Evolutionary conservation across 2,888 invertebrate species (phyloP).

Genomic region (Drosophila anceps): DNA sequence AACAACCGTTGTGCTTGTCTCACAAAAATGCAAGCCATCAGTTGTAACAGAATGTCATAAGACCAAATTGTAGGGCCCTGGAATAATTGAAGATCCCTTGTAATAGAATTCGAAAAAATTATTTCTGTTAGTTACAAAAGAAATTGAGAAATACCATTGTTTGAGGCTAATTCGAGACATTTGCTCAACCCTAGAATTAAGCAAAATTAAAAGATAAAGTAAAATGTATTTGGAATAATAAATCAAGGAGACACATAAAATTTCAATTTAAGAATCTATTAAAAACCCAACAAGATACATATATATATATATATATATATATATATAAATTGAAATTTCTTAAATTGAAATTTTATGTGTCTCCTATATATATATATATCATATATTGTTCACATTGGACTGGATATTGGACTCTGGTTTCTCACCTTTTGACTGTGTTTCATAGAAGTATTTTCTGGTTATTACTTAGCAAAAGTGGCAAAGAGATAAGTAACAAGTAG

Average conservation of each 20-base stretch:
- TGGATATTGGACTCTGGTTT: too few relatives aligned
- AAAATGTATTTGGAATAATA: not conserved
- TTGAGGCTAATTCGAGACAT: not conserved
- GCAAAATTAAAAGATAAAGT: not conserved
- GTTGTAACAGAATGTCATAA: conserved; percentile 29
- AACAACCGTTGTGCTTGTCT: conserved; percentile 57
- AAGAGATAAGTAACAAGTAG: too few relatives aligned
- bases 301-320: too few relatives aligned
- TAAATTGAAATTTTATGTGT: too few relatives aligned
- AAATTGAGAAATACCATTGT: not conserved
- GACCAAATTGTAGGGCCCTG: conserved; percentile 25
- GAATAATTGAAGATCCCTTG: conserved; percentile 19
- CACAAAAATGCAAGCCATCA: conserved; percentile 35
- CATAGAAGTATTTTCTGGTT: too few relatives aligned
- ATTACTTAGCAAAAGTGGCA: too few relatives aligned
- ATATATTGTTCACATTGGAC: too few relatives aligned
- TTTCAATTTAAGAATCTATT: too few relatives aligned
- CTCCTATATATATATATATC: too few relatives aligned
- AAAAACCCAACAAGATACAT: too few relatives aligned
- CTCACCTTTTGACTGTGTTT: too few relatives aligned
- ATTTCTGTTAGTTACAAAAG: not conserved
- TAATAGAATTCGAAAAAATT: not conserved
- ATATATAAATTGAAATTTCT: too few relatives aligned
- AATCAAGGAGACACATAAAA: not conserved
- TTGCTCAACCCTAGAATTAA: not conserved